Percentiles rank a stretch among this genome's conserved stretches.
Evolutionary conservation across 53 echinoderm and acorn worm species (phyloP).

Genomic region (Actinopyga echinites): DNA sequence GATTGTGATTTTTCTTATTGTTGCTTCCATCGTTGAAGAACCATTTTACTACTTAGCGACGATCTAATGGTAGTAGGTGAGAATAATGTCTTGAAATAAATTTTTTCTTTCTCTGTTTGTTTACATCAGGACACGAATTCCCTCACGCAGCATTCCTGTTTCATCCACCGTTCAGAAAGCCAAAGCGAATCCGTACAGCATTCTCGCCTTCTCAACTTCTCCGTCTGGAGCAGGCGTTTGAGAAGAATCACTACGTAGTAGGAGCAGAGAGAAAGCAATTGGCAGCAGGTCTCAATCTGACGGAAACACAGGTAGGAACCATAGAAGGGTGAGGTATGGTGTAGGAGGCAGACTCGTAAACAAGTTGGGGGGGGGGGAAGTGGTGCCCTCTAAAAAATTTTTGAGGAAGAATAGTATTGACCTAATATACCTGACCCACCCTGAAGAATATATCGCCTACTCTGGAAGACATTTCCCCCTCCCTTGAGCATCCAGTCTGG

Average conservation of each 20-base stretch:
- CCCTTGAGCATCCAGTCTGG: no score
- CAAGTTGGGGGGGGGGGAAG: no score
- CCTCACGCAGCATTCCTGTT: conserved; percentile 63
- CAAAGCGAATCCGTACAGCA: conserved; percentile 94
- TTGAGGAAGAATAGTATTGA: no score
- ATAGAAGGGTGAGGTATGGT: not conserved
- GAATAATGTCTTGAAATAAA: not conserved
- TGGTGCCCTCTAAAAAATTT: no score
- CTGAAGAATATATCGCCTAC: no score
- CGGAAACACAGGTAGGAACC: conserved; percentile 93
- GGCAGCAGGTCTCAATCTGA: conserved; percentile 92
- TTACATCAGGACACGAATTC: conserved; percentile 27
- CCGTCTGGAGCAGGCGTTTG: conserved; percentile 92
- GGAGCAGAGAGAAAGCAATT: conserved; percentile 98
- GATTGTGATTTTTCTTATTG: no score
- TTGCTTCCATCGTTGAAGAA: no score
- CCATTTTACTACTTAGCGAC: no score
- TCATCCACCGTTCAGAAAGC: conserved; percentile 97
- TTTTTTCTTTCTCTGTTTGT: no score
- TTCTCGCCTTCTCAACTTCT: conserved; percentile 98
- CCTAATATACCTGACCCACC: no score
- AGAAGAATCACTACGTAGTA: conserved; percentile 98
- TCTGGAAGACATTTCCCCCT: no score
- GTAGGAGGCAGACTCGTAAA: no score
- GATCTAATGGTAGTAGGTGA: not conserved